phyloP scores from a whole-genome alignment of 2,797 vertebrate species.

The Enoplosus armatus region DNA sequence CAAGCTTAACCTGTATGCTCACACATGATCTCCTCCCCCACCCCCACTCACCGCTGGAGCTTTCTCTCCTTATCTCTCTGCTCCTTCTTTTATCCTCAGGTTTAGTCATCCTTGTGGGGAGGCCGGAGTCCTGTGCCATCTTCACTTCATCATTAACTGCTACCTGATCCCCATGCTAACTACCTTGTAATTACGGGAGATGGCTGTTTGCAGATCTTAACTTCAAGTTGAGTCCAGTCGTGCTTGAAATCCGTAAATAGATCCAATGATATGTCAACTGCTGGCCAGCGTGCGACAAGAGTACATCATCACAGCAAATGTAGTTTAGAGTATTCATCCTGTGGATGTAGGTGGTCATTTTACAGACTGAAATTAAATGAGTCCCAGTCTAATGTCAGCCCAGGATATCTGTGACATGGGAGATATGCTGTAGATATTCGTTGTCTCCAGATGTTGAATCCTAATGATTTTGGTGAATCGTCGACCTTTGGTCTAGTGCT shows the following conservation, averaged over 20 bases:
- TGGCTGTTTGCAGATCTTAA: conserved; percentile 61
- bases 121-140: conserved; percentile 25
- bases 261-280: conserved; percentile 35
- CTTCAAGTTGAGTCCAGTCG: conserved; percentile 59
- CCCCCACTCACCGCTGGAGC: neutral
- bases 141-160: conserved; percentile 61
- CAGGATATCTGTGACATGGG: neutral
- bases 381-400: too few species aligned
- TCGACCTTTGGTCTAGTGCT: too few species aligned
- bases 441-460: too few species aligned
- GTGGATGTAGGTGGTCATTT: neutral
- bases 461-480: too few species aligned
- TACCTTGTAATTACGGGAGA: conserved; percentile 67
- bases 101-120: conserved; percentile 55
- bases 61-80: conserved; percentile 2
- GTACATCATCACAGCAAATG: too few species aligned
- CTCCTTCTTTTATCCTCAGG: conserved; percentile 33
- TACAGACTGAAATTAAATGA: neutral
- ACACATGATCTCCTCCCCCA: too few species aligned
- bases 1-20: neutral
- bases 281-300: neutral
- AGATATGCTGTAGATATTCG: neutral
- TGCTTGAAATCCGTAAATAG: conserved; percentile 64
- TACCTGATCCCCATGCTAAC: conserved; percentile 43
- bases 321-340: too few species aligned